Conservation (phyloP, 2,797 vertebrate genomes). For the Esox lucius region DNA sequence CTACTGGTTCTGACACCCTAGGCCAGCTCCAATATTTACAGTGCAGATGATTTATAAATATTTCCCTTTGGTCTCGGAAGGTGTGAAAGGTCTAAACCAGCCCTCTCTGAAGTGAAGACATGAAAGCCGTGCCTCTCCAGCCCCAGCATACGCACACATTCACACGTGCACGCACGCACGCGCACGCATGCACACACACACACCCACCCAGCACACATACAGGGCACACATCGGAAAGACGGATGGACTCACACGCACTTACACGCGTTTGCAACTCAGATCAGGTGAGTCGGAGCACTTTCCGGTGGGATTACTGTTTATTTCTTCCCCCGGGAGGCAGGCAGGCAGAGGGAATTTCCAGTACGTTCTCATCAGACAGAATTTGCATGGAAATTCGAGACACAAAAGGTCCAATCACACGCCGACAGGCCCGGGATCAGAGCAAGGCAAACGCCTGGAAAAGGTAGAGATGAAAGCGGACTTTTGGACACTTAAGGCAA, state of each 20-base stretch:
- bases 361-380: constrained; percentile 45
- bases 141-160: constrained; percentile 17
- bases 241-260: constrained; percentile 8
- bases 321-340: constrained; percentile 38
- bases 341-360: constrained; percentile 41
- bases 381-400: constrained; percentile 81
- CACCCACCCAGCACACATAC: too few relatives aligned
- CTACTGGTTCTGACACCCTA: constrained; percentile 50
- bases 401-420: constrained; percentile 77
- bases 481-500: constrained; percentile 77
- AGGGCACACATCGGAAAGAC: background rate
- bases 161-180: background rate
- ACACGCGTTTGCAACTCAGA: constrained; percentile 36
- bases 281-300: constrained; percentile 53
- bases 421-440: constrained; percentile 73
- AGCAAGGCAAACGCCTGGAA: constrained; percentile 69
- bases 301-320: constrained; percentile 40
- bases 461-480: constrained; percentile 77
- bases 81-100: constrained; percentile 52
- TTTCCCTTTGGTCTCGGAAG: constrained; percentile 68
- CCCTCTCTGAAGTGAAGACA: constrained; percentile 67
- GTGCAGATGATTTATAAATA: constrained; percentile 75
- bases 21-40: constrained; percentile 69
- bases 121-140: constrained; percentile 61
- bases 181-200: constrained; percentile 11